phyloP scores from a whole-genome alignment of 2,113 vertebrate species.

The Channa maculata region DNA sequence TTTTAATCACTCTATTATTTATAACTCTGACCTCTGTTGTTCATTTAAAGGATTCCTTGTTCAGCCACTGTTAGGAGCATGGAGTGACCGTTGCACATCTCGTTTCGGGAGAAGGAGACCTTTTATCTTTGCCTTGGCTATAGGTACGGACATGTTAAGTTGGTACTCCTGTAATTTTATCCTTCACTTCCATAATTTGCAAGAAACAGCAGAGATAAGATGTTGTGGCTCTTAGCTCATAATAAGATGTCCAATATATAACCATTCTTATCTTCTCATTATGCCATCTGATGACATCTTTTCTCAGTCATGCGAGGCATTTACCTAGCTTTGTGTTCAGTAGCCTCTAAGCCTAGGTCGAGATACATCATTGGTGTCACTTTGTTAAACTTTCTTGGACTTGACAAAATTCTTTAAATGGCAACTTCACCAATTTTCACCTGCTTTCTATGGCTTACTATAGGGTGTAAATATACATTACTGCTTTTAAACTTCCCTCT shows the following conservation, averaged over 20 bases:
- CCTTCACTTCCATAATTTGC: background rate
- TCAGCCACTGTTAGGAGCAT: slow-evolving; percentile 94
- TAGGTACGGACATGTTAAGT: slow-evolving; percentile 83
- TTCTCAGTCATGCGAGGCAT: background rate
- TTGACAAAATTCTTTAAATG: too few relatives aligned
- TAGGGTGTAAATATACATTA: too few relatives aligned
- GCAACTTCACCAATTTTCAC: too few relatives aligned
- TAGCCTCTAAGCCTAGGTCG: background rate
- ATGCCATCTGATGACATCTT: slow-evolving; percentile 1
- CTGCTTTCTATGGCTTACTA: too few relatives aligned
- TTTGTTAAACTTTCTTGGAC: too few relatives aligned
- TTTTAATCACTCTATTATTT: background rate
- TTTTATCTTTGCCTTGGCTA: slow-evolving; percentile 95
- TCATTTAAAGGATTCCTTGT: slow-evolving; percentile 91
- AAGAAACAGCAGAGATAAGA: background rate
- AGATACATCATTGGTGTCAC: too few relatives aligned
- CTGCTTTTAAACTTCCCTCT: too few relatives aligned
- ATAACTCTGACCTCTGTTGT: slow-evolving; percentile 13
- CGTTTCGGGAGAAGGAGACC: slow-evolving; percentile 94
- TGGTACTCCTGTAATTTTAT: background rate
- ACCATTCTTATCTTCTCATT: background rate
- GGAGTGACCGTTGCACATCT: slow-evolving; percentile 97
- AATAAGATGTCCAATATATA: background rate
- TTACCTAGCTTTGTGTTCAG: background rate
- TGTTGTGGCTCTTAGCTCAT: slow-evolving; percentile 6